These are phyloP conservation scores for Meloidogyne floridensis DNA, from an alignment of 1,140 invertebrate genomes.

Conservation along the genomic window DNA sequence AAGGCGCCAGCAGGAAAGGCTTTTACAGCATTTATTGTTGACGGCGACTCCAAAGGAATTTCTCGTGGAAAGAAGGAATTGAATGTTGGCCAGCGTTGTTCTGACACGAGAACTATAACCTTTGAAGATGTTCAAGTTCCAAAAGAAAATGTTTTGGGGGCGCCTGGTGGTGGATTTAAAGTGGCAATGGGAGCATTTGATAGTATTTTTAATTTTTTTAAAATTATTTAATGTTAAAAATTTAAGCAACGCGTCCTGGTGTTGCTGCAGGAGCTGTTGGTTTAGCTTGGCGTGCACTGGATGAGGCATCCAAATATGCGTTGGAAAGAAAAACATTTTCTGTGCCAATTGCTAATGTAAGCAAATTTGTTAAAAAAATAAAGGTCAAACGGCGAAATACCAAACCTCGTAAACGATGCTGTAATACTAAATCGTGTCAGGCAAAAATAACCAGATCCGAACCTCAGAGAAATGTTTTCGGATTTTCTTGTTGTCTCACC, in stretches of 20 bases:
- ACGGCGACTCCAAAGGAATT: constrained; percentile 82
- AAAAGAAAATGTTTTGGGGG: constrained; percentile 78
- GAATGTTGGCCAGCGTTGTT: constrained; percentile 95
- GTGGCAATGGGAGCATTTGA: constrained; percentile 96
- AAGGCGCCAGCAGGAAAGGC: constrained; percentile 68
- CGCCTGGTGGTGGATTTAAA: constrained; percentile 87
- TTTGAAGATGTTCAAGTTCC: constrained; percentile 96
- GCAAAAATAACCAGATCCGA: too few species aligned
- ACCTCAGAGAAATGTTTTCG: too few species aligned
- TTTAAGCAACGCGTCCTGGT: constrained; percentile 67
- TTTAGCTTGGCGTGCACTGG: constrained; percentile 79
- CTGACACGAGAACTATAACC: constrained; percentile 91
- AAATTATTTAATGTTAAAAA: not conserved
- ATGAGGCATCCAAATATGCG: constrained; percentile 90
- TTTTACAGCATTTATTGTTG: constrained; percentile 94
- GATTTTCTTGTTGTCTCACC: too few species aligned
- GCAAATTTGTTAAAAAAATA: too few species aligned
- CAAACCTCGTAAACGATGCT: too few species aligned
- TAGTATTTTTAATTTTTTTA: constrained; percentile 73
- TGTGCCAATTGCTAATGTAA: constrained; percentile 74
- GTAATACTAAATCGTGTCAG: too few species aligned
- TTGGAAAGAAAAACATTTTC: constrained; percentile 92
- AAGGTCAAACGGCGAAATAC: too few species aligned
- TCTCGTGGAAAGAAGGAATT: constrained; percentile 84
- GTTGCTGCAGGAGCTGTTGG: constrained; percentile 83